Evolutionary conservation across 2,888 invertebrate genomes (phyloP).

Genomic region (Petrophora chlorosata): DNA sequence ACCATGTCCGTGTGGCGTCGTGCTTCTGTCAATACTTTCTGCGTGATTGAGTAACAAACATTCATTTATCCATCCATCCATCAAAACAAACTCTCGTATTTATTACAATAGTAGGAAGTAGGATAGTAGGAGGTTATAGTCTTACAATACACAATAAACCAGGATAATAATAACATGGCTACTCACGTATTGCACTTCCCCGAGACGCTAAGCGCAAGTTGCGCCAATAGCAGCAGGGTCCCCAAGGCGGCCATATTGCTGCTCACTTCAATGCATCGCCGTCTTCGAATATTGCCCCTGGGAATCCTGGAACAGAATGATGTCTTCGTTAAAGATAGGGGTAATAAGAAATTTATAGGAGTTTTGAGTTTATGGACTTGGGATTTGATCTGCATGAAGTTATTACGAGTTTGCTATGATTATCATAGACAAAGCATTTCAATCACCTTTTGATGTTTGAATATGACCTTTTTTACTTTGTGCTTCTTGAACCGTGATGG

Average conservation of each 20-base stretch:
- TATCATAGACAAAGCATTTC: too few relatives aligned
- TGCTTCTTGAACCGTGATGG: too few relatives aligned
- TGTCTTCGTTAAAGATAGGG: constrained; percentile 1
- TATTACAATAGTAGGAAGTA: too few relatives aligned
- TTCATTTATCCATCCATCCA: too few relatives aligned
- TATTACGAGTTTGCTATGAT: neutral
- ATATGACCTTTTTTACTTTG: too few relatives aligned
- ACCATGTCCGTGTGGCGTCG: too few relatives aligned
- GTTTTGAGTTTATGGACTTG: neutral
- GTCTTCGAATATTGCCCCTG: constrained; percentile 35
- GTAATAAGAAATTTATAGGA: neutral
- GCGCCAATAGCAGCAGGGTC: constrained; percentile 56
- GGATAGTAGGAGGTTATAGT: too few relatives aligned
- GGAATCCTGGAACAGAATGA: constrained; percentile 42
- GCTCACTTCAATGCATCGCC: constrained; percentile 63
- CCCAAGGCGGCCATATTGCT: constrained; percentile 57
- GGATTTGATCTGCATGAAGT: neutral
- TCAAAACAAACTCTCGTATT: too few relatives aligned
- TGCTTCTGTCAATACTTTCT: too few relatives aligned
- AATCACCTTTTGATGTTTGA: too few relatives aligned
- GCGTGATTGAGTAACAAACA: too few relatives aligned
- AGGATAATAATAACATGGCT: neutral
- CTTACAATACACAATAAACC: too few relatives aligned
- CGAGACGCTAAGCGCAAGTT: constrained; percentile 61
- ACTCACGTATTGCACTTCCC: constrained; percentile 80